These are phyloP conservation scores for Protaetia brevitarsis DNA, from an alignment of 1,140 invertebrate genomes.

Conservation along the genomic window DNA sequence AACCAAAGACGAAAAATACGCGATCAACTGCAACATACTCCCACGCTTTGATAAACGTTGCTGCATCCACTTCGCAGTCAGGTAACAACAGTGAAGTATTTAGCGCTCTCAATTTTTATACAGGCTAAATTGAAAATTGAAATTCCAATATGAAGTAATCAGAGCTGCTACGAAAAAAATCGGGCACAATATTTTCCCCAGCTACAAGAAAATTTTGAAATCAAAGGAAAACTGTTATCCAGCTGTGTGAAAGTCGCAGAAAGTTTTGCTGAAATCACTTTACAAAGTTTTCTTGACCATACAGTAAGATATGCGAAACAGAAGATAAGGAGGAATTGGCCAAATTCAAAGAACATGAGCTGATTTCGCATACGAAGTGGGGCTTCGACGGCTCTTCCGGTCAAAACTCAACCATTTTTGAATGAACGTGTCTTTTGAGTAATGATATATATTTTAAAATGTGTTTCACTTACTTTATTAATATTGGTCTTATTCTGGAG, in stretches of 20 bases:
- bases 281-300: constrained; percentile 33
- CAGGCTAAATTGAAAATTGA: background rate
- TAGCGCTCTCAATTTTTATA: background rate
- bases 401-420: constrained; percentile 8
- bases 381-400: constrained; percentile 16
- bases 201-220: background rate
- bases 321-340: constrained; percentile 7
- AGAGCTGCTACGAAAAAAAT: background rate
- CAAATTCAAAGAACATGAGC: background rate
- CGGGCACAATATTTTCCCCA: background rate
- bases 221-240: constrained; percentile 10
- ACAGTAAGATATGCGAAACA: constrained; percentile 24
- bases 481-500: no score
- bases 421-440: background rate
- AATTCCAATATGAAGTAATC: background rate
- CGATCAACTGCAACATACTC: background rate
- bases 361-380: constrained; percentile 6
- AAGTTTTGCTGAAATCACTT: constrained; percentile 27
- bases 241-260: constrained; percentile 18
- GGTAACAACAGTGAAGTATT: no score
- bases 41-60: background rate
- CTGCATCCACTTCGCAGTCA: background rate
- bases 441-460: no score
- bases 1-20: background rate
- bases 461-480: no score